phyloP scores from a whole-genome alignment of 1,140 invertebrate genomes.

The Nixonia krombeini region DNA sequence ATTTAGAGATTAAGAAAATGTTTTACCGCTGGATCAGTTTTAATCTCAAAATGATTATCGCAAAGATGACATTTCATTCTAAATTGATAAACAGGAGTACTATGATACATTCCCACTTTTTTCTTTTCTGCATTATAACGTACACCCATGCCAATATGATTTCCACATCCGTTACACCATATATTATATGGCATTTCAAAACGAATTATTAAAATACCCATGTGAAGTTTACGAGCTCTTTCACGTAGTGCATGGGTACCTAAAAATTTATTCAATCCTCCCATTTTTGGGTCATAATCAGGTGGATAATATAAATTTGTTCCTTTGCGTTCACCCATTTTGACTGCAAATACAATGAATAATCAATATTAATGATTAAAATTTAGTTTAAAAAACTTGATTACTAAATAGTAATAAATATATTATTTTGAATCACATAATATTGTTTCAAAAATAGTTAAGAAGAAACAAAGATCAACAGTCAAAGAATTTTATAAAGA shows the following conservation, averaged over 20 bases:
- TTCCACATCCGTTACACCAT: constrained; percentile 98
- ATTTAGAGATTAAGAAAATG: no score
- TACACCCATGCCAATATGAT: constrained; percentile 99
- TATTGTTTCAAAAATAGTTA: no score
- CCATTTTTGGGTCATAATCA: constrained; percentile 94
- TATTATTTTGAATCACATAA: no score
- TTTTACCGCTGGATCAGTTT: constrained; percentile 97
- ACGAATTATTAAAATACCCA: constrained; percentile 97
- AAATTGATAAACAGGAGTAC: constrained; percentile 98
- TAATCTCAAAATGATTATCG: constrained; percentile 98
- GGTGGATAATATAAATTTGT: constrained; percentile 99
- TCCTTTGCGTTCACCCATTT: constrained; percentile 98
- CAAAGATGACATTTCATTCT: constrained; percentile 99
- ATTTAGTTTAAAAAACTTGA: no score
- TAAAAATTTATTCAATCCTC: constrained; percentile 93
- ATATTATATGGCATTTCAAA: constrained; percentile 99
- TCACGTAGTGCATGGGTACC: constrained; percentile 97
- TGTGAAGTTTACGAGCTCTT: constrained; percentile 92
- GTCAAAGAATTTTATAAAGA: no score
- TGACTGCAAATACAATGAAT: constrained; percentile 59
- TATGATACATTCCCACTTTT: constrained; percentile 99
- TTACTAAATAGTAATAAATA: no score
- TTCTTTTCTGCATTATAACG: constrained; percentile 99
- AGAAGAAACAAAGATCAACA: no score
- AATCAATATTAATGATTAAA: no score